A percentile compares a stretch with the other conserved stretches of the same genome.
These are phyloP conservation scores for Rhadina sibilatrix DNA, from an alignment of 2,113 vertebrate species.

Conservation along the genomic window DNA sequence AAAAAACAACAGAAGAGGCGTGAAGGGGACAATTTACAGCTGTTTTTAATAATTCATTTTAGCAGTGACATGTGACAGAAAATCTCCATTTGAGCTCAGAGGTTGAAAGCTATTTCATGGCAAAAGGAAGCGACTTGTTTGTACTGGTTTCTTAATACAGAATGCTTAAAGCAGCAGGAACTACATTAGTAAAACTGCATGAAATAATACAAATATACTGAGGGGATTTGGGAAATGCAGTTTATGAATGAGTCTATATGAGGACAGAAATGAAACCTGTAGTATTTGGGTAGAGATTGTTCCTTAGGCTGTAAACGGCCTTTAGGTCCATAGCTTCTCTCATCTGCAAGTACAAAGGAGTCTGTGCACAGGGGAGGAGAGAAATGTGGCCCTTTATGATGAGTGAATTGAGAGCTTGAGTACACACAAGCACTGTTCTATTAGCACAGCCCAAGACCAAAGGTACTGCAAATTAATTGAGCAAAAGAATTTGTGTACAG, in stretches of 20 bases:
- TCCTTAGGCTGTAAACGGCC: not conserved
- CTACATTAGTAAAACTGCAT: not conserved
- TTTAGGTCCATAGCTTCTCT: not conserved
- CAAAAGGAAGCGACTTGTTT: not conserved
- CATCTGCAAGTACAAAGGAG: not conserved
- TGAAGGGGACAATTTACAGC: not conserved
- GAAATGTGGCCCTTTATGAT: not conserved
- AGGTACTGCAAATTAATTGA: slow-evolving; percentile 58
- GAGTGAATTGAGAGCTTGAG: not conserved
- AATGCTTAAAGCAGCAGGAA: not conserved
- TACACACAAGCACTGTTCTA: not conserved
- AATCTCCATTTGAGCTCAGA: not conserved
- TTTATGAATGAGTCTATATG: not conserved
- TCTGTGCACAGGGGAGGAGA: not conserved
- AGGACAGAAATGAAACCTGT: not conserved
- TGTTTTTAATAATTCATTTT: slow-evolving; percentile 1
- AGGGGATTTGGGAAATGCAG: not conserved
- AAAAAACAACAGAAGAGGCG: not conserved
- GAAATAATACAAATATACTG: not conserved
- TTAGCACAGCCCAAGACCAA: not conserved
- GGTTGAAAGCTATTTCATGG: not conserved
- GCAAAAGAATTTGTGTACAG: not conserved
- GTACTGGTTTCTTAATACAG: not conserved
- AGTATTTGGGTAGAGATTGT: not conserved
- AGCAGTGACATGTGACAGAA: not conserved